phyloP scores from a whole-genome alignment of 2,797 vertebrate species.

The Sebastes matsubarae region DNA sequence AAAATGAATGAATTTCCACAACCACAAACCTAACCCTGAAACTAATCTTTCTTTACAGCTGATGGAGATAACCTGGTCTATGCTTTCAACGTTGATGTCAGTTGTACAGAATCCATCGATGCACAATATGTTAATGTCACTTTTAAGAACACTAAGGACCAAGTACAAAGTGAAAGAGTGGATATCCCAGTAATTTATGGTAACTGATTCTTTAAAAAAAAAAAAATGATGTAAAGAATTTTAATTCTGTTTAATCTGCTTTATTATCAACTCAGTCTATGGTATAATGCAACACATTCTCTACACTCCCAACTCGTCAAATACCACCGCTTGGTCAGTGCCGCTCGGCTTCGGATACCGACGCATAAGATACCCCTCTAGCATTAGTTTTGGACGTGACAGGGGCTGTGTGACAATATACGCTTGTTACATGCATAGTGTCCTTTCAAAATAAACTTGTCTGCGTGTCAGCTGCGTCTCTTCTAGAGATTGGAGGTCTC shows the following conservation, averaged over 20 bases:
- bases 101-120: fast-evolving
- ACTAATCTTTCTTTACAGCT: conserved; percentile 22
- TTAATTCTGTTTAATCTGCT: background rate
- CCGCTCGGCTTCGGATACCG: too few species aligned
- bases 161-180: fast-evolving
- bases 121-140: background rate
- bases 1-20: background rate
- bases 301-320: background rate
- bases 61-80: background rate
- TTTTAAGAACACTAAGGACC: background rate
- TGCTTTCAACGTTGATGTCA: fast-evolving
- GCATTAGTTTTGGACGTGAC: too few species aligned
- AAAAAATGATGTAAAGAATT: background rate
- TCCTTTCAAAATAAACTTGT: background rate
- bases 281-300: background rate
- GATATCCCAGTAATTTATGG: conserved; percentile 59
- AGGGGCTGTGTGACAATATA: too few species aligned
- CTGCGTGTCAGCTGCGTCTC: too few species aligned
- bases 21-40: background rate
- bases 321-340: background rate
- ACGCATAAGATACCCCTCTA: too few species aligned
- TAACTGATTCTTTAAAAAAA: conserved; percentile 18
- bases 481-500: too few species aligned
- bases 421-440: background rate
- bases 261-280: background rate